A percentile compares a stretch with the other conserved stretches of the same genome.
phyloP scores from a whole-genome alignment of 1,140 invertebrate genomes.

The Nasonia vitripennis region DNA sequence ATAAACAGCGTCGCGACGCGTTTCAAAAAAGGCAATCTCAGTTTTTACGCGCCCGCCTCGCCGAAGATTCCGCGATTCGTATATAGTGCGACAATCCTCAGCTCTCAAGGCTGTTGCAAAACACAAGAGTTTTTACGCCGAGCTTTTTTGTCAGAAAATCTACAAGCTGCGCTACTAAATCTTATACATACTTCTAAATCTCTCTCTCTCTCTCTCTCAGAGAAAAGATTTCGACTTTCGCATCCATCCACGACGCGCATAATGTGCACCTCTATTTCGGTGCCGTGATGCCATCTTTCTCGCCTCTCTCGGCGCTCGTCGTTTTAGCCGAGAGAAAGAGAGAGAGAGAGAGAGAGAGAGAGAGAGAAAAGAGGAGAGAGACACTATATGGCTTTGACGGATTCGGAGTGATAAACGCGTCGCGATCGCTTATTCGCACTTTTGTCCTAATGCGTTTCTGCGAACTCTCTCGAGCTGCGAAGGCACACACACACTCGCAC shows the following conservation, averaged over 20 bases:
- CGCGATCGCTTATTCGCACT: conserved; percentile 16
- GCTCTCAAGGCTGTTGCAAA: not conserved
- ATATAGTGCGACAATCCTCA: too few relatives aligned
- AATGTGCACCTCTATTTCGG: not conserved
- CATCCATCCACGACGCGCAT: not conserved
- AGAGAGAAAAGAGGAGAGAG: not conserved
- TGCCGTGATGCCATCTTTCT: not conserved
- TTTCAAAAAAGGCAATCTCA: conserved; percentile 1
- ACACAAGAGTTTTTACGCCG: not conserved
- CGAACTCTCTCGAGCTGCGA: not conserved
- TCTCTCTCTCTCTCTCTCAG: too few relatives aligned
- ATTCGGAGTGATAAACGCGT: conserved; percentile 1
- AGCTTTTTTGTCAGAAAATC: not conserved
- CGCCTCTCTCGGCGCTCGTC: too few relatives aligned
- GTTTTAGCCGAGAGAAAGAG: not conserved
- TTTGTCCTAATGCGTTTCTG: conserved; percentile 22
- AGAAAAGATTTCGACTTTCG: conserved; percentile 1
- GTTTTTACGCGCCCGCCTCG: not conserved
- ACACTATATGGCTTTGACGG: not conserved
- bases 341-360: too few relatives aligned
- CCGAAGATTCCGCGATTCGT: not conserved
- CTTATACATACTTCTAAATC: too few relatives aligned
- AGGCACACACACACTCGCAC: too few relatives aligned
- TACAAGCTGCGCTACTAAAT: not conserved
- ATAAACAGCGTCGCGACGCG: too few relatives aligned